Evolutionary conservation across 2,888 invertebrate genomes (phyloP), one percentile per base, ranked within the genome.

Genomic region (Gerris lacustris): DNA sequence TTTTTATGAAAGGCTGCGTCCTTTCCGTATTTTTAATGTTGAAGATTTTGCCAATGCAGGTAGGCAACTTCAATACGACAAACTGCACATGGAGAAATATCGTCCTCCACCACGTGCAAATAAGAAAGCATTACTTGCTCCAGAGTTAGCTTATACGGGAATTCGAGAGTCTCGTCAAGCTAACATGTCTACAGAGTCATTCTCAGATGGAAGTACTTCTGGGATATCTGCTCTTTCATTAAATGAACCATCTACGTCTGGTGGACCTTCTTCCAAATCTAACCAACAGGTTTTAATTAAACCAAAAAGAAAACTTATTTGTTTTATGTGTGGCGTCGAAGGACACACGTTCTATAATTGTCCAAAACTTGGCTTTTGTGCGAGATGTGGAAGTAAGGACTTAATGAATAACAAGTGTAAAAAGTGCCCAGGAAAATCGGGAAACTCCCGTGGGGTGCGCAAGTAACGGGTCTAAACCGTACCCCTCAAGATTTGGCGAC

Each of bases 41-140:
- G 9, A 9, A 15, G 55, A 55, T 15, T 55, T 55, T 55, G 55
- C 15, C 5, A 55, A 55, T 9, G 15, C 15, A 11, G 55, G 55
- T 55, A 9, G 55, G 9, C 55, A 15, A 15, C 11, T 55, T 55
- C 55, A 55, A 55, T 9, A 15, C 2, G 55, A 55, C 55, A 55
- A 55, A 55, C 11, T 11, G 15, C 55, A 55, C 15, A 55, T 55
- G 55, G 55, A 55, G 55, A 55, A 55, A 15, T 55, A 55, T 15
- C 9, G 15, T 11, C 55, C 55, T 55, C 55, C 55, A 9, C 55
- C 55, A 11, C 15, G 11, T 15, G 55, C 55, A 31, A 31, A 31
- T 55, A 55, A 55, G 55, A 55, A 55, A 55, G 15, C 55, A 9
- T 55, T 55, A n/a, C 62, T 74, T 11, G 75, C 74, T 63, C 73